Base-by-base conservation (phyloP, 1,140 invertebrate genomes). In the Thrips palmi region DNA sequence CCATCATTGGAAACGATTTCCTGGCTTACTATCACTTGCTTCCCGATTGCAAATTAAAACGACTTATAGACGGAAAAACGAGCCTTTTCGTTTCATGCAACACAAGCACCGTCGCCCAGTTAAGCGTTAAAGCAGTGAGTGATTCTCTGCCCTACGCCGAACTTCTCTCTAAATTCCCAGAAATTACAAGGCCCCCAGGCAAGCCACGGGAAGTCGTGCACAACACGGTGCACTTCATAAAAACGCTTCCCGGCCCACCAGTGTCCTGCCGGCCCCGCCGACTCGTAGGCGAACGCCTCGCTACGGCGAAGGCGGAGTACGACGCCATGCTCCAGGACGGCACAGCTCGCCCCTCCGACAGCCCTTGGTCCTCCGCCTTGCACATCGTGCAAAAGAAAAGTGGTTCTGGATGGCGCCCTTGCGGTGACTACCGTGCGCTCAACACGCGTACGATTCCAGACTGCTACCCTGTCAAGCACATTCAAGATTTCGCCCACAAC, bases 321-420 rank as follows among this genome's bases (percentile, higher is more conserved):
- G 44, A 54, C 11, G 39, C 42, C 10, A 43, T 54, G 49, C 21
- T 62, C 22, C 10, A 43, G 23, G 15, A 41, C 19, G 52, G 52
- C 34, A 48, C 50, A 22, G 39, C n/a, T n/a, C n/a, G 24, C 15
- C 49, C 44, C 19, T 55, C 51, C 4, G 49, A 52, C 15, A 52
- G 48, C 33, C 38, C 44, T 15, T 68, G 61, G 62, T 48, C 58
- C 1, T 51, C 50, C 7, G 56, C 61, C 2, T 36, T 64, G 10
- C 55, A 62, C 33, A 41, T 65, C 25, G 56, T 59, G 1, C 65
- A 68, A 40, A 66, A 68, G 40, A 8, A 14, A 39, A 12, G 37
- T 49, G 2, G 29, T 37, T 20, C 48, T 27, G 22, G 25, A 47
- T 4, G 47, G 48, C 14, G 29, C 40, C 22, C 33, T 45, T 4